Evolutionary conservation across 2,888 invertebrate species (phyloP).

Genomic region (Leucania comma): DNA sequence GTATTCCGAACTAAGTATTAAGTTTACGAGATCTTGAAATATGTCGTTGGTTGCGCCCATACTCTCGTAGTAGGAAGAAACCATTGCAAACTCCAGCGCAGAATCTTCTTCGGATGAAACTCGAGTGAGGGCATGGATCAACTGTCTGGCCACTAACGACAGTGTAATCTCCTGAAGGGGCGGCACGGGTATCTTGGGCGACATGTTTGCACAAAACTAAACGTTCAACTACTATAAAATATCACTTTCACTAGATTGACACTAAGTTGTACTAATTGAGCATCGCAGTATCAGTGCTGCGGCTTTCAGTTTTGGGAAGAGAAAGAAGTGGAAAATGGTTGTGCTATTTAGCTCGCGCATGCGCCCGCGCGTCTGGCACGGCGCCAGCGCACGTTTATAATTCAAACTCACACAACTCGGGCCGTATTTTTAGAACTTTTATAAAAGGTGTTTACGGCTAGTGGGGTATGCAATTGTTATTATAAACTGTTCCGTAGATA

Average conservation of each 20-base stretch:
- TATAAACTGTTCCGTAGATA: conserved; percentile 67
- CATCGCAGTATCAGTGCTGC: conserved; percentile 76
- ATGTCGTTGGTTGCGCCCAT: conserved; percentile 92
- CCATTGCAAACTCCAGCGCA: conserved; percentile 90
- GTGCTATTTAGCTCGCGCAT: conserved; percentile 84
- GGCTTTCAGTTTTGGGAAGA: conserved; percentile 78
- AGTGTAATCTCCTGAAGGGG: conserved; percentile 91
- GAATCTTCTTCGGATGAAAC: conserved; percentile 91
- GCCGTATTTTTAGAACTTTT: conserved; percentile 87
- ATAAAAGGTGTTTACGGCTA: conserved; percentile 86
- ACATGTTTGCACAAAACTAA: conserved; percentile 87
- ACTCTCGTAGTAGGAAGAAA: conserved; percentile 91
- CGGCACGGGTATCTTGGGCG: conserved; percentile 92
- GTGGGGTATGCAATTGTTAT: conserved; percentile 77
- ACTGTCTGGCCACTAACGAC: conserved; percentile 91
- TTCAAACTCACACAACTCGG: conserved; percentile 83
- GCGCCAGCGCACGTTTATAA: conserved; percentile 86
- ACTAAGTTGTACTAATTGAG: conserved; percentile 78
- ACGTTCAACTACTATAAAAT: conserved; percentile 64
- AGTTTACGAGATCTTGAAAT: conserved; percentile 92
- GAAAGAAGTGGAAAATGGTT: conserved; percentile 85
- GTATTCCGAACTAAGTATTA: conserved; percentile 92
- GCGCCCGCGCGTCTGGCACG: conserved; percentile 80
- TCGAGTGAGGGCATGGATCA: conserved; percentile 92
- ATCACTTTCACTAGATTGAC: conserved; percentile 73